Evolutionary conservation across 23 tunicate species (phyloP), one percentile per base, ranked within the genome.

Genomic region (Diplosoma virens): DNA sequence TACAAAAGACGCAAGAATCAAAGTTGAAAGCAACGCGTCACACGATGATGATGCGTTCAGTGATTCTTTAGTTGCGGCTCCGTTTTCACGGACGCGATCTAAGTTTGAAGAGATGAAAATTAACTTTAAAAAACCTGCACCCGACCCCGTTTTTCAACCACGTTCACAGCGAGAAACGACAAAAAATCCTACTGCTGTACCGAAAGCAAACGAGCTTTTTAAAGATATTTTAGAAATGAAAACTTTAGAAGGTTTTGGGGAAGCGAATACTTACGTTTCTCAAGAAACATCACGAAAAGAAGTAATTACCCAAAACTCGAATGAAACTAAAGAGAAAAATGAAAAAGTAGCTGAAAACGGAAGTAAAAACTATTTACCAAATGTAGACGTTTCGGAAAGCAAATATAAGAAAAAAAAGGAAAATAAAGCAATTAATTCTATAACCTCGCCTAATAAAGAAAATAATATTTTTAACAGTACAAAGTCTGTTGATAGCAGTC

Each of bases 161-260:
- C 71, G 59, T 2, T 68, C 6, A 9, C 1, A 32, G 0, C 7
- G 18, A 16, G 41, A 37, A 3, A 16, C 37, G 28, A 16, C n/a
- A 1, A 2, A 27, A 0, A 25, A 28, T 3, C 37, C 32, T 30
- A 56, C 56, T 28, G 56, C 75, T 9, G 20, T 25, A 25, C 30
- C 45, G 23, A 45, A 71, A 6, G 86, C 86, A 20, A 67, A 72
- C 66, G 79, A 81, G 22, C 53, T 81, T 25, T 81, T 81, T 30
- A 81, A 81, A 46, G 86, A 81, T 46, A 81, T 81, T 28, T 71
- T 81, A 45, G 79, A 73, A 32, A 71, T 81, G 86, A 71, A 72
- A 18, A 59, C 36, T 23, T 48, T 81, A 11, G 79, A 81, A 7
- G 23, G 41, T 20, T 59, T 81, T 64, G 75, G 54, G 2, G 34